Base-by-base conservation (phyloP, 1,140 invertebrate genomes). In the Dendroctonus valens region DNA sequence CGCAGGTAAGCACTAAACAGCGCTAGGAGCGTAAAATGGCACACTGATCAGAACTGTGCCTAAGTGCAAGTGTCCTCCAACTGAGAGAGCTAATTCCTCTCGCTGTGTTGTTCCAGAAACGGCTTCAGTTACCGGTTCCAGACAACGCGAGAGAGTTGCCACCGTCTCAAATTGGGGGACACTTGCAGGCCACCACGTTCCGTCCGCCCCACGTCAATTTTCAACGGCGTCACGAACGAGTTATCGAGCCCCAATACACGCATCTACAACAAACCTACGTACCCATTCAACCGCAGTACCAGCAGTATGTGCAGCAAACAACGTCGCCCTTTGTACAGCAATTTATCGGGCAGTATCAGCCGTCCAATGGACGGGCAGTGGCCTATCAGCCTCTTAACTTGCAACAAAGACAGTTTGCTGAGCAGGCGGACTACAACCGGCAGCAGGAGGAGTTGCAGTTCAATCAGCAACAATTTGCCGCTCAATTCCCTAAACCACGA, bases 1-100 rank as follows among this genome's bases (percentile, higher is more conserved):
- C 93, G 51, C 93, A 96, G 90, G 94, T 96, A 85, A 85, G 84
- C 60, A 73, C 7, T 14, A 26, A 26, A 2, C 26, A 26, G 26
- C 26, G 26, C 26, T 26, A 1, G 26, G 26, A 2, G 26, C 26
- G 26, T 26, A 26, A 26, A 26, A 26, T 26, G 26, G 26, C 26
- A 1, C 26, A 26, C 26, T 26, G 26, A 26, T 26, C 26, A 26
- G 26, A 26, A 26, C 26, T 26, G 26, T 26, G 26, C 26, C 26
- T n/a, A 26, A 26, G 26, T 26, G 26, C 26, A 65, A 67, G 65
- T 67, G 65, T 67, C 65, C 65, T 59, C 65, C 52, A 14, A 55
- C 55, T 5, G 52, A 26, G 26, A 26, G 26, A 26, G 26, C 26
- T 26, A 26, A 49, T 9, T 14, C 40, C 49, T 52, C 58, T 61